Conservation (phyloP, 2,888 invertebrate species). For the Dynastes hyllus region DNA sequence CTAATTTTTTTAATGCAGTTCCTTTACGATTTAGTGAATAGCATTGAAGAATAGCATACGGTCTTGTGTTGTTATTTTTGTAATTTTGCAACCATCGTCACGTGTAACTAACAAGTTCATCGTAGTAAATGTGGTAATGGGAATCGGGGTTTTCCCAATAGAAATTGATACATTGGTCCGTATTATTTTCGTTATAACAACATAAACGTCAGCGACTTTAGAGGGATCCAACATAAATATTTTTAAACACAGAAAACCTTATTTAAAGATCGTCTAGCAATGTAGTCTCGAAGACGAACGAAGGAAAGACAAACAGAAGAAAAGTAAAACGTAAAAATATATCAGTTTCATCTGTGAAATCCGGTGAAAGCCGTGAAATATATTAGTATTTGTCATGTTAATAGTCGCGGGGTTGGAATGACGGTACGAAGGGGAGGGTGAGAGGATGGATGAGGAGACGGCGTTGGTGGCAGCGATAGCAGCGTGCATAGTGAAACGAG, state of each 20-base stretch:
- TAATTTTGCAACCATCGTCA: no score
- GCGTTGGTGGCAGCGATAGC: slow-evolving; percentile 59
- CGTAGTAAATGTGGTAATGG: no score
- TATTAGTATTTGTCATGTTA: slow-evolving; percentile 73
- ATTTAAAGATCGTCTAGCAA: slow-evolving; percentile 27
- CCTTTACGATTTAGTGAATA: no score
- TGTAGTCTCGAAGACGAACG: slow-evolving; percentile 32
- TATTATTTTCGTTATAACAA: no score
- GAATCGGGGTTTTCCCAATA: no score
- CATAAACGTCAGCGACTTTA: no score
- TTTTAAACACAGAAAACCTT: slow-evolving; percentile 15
- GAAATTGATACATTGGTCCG: no score
- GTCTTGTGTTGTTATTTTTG: no score
- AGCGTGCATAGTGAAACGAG: slow-evolving; percentile 45
- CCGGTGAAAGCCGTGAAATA: slow-evolving; percentile 70
- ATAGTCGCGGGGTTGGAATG: slow-evolving; percentile 66
- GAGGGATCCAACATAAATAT: background rate
- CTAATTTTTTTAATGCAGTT: no score
- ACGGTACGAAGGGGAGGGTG: slow-evolving; percentile 51
- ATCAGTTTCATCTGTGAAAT: slow-evolving; percentile 70
- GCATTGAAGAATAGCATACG: no score
- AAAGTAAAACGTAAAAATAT: slow-evolving; percentile 61
- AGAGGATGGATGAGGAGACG: slow-evolving; percentile 18
- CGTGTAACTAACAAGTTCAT: no score
- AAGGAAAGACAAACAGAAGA: slow-evolving; percentile 55